Evolutionary conservation across 37 sponge, comb jelly and placozoan genomes (phyloP).

Genomic region (Spongilla lacustris): DNA sequence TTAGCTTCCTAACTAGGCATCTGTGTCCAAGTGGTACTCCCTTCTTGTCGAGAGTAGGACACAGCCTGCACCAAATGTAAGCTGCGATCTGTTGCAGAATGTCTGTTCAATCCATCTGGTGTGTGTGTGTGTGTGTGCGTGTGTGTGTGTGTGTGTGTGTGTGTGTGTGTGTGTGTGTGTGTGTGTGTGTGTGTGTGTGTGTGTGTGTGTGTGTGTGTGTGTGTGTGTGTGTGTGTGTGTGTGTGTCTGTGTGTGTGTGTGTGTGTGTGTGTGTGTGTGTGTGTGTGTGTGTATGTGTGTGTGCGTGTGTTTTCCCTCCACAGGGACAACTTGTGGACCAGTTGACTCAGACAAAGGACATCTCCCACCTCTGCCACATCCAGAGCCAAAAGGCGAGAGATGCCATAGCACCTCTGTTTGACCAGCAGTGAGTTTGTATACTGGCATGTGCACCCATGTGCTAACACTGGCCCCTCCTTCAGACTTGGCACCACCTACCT

Average conservation of each 20-base stretch:
- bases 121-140: too few relatives aligned
- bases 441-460: neutral
- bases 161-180: too few relatives aligned
- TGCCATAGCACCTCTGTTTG: slow-evolving; percentile 17
- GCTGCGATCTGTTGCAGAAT: neutral
- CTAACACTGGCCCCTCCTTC: neutral
- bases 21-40: neutral
- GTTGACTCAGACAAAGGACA: slow-evolving; percentile 26
- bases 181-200: too few relatives aligned
- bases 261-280: neutral
- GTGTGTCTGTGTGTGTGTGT: neutral
- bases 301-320: neutral
- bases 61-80: neutral
- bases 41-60: neutral
- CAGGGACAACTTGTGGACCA: neutral
- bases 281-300: neutral
- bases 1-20: neutral
- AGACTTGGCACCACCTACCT: slow-evolving; percentile 45
- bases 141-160: too few relatives aligned
- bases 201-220: too few relatives aligned
- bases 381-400: slow-evolving; percentile 12
- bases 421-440: slow-evolving; percentile 40
- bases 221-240: too few relatives aligned
- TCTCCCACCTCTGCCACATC: slow-evolving; percentile 20
- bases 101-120: too few relatives aligned